phyloP scores from a whole-genome alignment of 2,888 invertebrate species.

The Rhyacophila evoluta region DNA sequence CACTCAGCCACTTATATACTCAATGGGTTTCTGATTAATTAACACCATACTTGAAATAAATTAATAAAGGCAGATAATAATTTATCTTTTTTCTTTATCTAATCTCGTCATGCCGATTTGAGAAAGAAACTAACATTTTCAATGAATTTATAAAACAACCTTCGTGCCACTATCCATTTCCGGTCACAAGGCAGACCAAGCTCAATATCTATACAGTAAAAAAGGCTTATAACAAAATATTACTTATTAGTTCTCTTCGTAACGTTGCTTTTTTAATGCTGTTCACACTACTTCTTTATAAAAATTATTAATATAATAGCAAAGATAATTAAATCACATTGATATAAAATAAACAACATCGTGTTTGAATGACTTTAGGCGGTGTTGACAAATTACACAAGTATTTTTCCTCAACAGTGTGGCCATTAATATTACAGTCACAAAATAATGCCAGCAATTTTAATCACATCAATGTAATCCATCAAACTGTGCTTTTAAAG shows the following conservation, averaged over 20 bases:
- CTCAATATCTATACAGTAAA: slow-evolving; percentile 46
- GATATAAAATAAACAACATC: slow-evolving; percentile 31
- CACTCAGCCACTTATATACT: not conserved
- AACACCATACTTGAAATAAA: not conserved
- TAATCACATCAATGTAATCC: too few relatives aligned
- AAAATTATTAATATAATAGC: not conserved
- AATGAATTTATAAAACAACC: slow-evolving; percentile 12
- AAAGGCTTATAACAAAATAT: slow-evolving; percentile 48
- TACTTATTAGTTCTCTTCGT: slow-evolving; percentile 36
- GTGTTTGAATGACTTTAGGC: not conserved
- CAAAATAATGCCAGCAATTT: too few relatives aligned
- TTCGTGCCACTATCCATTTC: slow-evolving; percentile 2
- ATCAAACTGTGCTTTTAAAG: too few relatives aligned
- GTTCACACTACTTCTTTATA: not conserved
- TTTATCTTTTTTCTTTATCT: not conserved
- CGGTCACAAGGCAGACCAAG: slow-evolving; percentile 31
- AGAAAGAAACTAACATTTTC: slow-evolving; percentile 7
- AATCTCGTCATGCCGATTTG: not conserved
- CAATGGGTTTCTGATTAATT: slow-evolving; percentile 13
- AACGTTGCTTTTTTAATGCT: slow-evolving; percentile 20
- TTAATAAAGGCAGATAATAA: not conserved
- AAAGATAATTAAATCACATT: slow-evolving; percentile 1
- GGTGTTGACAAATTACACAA: not conserved
- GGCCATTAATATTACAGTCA: not conserved
- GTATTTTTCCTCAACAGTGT: not conserved